A percentile compares a stretch with the other conserved stretches of the same genome.
These are phyloP conservation scores for Pammene aurita DNA, from an alignment of 2,888 invertebrate genomes.

Conservation along the genomic window DNA sequence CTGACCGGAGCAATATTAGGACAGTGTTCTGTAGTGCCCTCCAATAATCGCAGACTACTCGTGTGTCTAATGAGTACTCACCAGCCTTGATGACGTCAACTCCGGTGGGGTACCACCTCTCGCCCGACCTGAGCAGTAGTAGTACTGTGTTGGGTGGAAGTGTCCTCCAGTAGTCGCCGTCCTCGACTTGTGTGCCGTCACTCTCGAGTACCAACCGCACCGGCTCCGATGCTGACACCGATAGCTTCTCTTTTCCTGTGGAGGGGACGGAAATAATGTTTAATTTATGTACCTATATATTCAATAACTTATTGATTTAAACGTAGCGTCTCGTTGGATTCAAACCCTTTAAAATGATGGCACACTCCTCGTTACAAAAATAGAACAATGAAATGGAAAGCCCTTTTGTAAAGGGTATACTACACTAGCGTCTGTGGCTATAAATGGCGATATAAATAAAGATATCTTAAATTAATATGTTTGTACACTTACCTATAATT, in stretches of 20 bases:
- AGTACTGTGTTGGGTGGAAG: slow-evolving; percentile 95
- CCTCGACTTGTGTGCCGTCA: slow-evolving; percentile 98
- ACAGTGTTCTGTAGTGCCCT: slow-evolving; percentile 95
- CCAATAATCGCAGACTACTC: slow-evolving; percentile 94
- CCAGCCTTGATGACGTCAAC: slow-evolving; percentile 98
- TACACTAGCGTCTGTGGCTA: too few relatives aligned
- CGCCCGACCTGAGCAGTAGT: slow-evolving; percentile 93
- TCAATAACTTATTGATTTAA: too few relatives aligned
- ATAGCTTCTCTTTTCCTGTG: slow-evolving; percentile 94
- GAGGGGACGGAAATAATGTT: neutral
- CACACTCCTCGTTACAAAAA: too few relatives aligned
- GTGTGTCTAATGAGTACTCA: slow-evolving; percentile 68
- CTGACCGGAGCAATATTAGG: slow-evolving; percentile 92
- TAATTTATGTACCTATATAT: too few relatives aligned
- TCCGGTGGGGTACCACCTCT: slow-evolving; percentile 96
- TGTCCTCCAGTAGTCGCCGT: slow-evolving; percentile 97
- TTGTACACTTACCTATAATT: too few relatives aligned
- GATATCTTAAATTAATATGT: too few relatives aligned
- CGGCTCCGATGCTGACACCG: slow-evolving; percentile 92
- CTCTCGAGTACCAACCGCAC: slow-evolving; percentile 96
- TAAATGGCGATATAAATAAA: too few relatives aligned
- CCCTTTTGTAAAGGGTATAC: too few relatives aligned
- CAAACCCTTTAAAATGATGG: too few relatives aligned
- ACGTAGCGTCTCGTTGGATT: too few relatives aligned
- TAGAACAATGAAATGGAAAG: too few relatives aligned